Conservation (phyloP, 2,888 invertebrate species). For the Cheilosia vulpina region DNA sequence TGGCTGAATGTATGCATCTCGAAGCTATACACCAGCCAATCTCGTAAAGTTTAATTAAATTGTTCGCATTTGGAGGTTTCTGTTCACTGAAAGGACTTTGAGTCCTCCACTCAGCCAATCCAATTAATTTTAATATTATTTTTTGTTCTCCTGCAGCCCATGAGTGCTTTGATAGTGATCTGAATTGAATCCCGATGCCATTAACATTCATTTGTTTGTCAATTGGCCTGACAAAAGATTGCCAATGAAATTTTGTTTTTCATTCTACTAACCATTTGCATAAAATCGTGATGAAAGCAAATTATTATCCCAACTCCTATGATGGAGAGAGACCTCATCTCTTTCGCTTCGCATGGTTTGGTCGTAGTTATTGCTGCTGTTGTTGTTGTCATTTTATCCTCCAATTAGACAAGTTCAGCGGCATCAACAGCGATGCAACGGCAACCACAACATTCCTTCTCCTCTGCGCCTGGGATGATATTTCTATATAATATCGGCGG, state of each 20-base stretch:
- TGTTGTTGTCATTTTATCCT: slow-evolving; percentile 60
- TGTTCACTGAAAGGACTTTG: slow-evolving; percentile 35
- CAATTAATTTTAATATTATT: slow-evolving; percentile 69
- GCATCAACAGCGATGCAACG: slow-evolving; percentile 26
- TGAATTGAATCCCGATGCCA: slow-evolving; percentile 66
- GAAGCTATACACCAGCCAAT: slow-evolving; percentile 4
- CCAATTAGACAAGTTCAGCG: slow-evolving; percentile 64
- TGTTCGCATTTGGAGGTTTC: slow-evolving; percentile 30
- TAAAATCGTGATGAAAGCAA: slow-evolving; percentile 73
- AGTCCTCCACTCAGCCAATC: slow-evolving; percentile 40
- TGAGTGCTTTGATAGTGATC: slow-evolving; percentile 49
- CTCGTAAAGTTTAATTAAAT: slow-evolving; percentile 45
- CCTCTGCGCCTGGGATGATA: slow-evolving; percentile 48
- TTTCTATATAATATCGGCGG: neutral
- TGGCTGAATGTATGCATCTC: neutral
- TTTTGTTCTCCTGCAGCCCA: slow-evolving; percentile 12
- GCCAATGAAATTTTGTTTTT: neutral
- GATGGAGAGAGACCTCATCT: slow-evolving; percentile 33
- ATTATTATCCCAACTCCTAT: slow-evolving; percentile 60
- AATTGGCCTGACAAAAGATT: slow-evolving; percentile 59
- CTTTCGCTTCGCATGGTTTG: slow-evolving; percentile 19
- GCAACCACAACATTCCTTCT: slow-evolving; percentile 60
- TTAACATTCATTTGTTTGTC: slow-evolving; percentile 74
- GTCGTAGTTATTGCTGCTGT: slow-evolving; percentile 18
- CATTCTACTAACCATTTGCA: slow-evolving; percentile 37